Percentiles rank a stretch among this genome's conserved stretches.
Conservation (phyloP, 1,140 invertebrate genomes). For the Formica exsecta region DNA sequence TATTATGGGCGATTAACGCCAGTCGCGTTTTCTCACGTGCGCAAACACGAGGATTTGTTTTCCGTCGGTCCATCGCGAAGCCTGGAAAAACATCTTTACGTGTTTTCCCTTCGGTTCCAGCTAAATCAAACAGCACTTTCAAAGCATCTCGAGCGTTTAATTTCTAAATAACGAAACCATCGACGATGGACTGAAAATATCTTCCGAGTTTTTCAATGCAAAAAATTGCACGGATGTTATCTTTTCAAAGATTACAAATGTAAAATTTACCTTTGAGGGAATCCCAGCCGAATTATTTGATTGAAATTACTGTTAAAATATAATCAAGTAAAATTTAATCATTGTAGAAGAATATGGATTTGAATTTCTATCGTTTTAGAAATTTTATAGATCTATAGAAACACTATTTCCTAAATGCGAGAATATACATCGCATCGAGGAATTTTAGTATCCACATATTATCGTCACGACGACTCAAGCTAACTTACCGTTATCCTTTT, state of each 20-base stretch:
- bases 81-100: constrained; percentile 70
- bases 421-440: neutral
- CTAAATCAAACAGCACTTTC: constrained; percentile 63
- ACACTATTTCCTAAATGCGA: neutral
- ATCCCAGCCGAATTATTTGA: neutral
- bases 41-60: constrained; percentile 73
- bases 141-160: neutral
- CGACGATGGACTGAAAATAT: neutral
- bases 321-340: neutral
- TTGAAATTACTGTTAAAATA: neutral
- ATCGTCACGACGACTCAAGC: neutral
- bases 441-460: neutral
- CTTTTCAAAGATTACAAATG: constrained; percentile 1
- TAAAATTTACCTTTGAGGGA: neutral
- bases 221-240: constrained; percentile 23
- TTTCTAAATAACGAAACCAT: constrained; percentile 26
- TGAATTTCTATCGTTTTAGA: neutral
- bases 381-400: neutral
- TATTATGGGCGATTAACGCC: constrained; percentile 69
- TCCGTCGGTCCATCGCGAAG: constrained; percentile 37
- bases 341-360: neutral
- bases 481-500: constrained; percentile 37
- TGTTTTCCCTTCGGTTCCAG: constrained; percentile 53
- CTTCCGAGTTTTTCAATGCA: neutral
- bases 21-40: constrained; percentile 65